Percentiles rank a stretch among this genome's conserved stretches.
Evolutionary conservation across 2,888 invertebrate genomes (phyloP).

Genomic region (Isotomurus palustris): DNA sequence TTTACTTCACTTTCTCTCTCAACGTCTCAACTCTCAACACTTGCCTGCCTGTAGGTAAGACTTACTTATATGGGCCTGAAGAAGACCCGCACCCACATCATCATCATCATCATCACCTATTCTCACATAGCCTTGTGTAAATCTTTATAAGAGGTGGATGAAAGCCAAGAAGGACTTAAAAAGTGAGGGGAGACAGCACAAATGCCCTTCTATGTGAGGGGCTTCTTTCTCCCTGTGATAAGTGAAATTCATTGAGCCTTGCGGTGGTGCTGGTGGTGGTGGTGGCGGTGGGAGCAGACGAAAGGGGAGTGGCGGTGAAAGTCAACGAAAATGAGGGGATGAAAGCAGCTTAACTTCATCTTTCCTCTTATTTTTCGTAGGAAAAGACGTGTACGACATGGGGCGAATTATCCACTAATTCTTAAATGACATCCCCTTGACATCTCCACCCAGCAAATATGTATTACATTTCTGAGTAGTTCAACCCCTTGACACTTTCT

Average conservation of each 20-base stretch:
- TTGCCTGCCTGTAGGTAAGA: too few species aligned
- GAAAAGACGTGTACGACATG: conserved; percentile 12
- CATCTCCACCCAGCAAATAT: too few species aligned
- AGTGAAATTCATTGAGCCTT: conserved; percentile 10
- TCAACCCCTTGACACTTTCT: too few species aligned
- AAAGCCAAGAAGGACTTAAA: neutral
- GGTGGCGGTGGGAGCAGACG: neutral
- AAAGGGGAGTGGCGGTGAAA: neutral
- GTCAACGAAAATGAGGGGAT: conserved; percentile 1
- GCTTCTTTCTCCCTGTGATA: too few species aligned
- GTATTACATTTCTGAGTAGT: too few species aligned
- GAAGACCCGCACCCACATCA: neutral
- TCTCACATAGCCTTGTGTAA: too few species aligned
- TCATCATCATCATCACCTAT: neutral
- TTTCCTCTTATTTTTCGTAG: too few species aligned
- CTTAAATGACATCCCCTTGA: conserved; percentile 15
- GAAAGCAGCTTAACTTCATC: conserved; percentile 15
- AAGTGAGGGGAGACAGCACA: too few species aligned
- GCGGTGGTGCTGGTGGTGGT: too few species aligned
- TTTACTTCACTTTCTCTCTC: neutral
- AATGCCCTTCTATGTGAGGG: too few species aligned
- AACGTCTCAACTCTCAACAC: neutral
- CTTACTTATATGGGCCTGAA: too few species aligned
- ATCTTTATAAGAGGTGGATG: neutral
- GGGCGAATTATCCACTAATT: conserved; percentile 16